These are phyloP conservation scores for Acronicta leporina DNA, from an alignment of 2,888 invertebrate species.

Conservation along the genomic window DNA sequence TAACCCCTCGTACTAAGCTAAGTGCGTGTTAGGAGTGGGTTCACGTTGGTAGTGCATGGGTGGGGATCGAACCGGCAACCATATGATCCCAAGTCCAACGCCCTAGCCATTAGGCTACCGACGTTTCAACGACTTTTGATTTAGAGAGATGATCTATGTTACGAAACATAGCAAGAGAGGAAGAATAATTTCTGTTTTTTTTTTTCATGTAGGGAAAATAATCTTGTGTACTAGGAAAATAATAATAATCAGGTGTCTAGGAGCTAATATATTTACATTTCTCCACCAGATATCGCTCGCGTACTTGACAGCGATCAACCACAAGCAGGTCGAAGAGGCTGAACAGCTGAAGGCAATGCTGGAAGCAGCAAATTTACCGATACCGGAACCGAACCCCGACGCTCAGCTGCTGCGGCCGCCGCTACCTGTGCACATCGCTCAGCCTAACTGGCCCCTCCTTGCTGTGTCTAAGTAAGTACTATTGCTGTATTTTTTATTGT, in stretches of 20 bases:
- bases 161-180: not conserved
- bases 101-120: too few relatives aligned
- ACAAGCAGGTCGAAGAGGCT: constrained; percentile 95
- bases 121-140: too few relatives aligned
- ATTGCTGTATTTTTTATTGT: not conserved
- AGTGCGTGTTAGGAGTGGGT: too few relatives aligned
- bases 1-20: too few relatives aligned
- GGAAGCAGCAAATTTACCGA: constrained; percentile 89
- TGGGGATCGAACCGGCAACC: too few relatives aligned
- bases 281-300: constrained; percentile 93
- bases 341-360: constrained; percentile 91
- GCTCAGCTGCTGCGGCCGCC: constrained; percentile 96
- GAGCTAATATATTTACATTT: too few relatives aligned
- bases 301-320: constrained; percentile 97
- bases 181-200: not conserved
- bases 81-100: too few relatives aligned
- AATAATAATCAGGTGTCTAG: too few relatives aligned
- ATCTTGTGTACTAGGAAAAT: too few relatives aligned
- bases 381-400: constrained; percentile 92
- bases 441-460: constrained; percentile 98
- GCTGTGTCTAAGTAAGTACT: constrained; percentile 92
- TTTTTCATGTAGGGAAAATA: too few relatives aligned
- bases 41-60: too few relatives aligned
- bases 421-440: constrained; percentile 96
- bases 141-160: too few relatives aligned